A percentile compares a stretch with the other conserved stretches of the same genome.
These are phyloP conservation scores for Alligator mississippiensis DNA, from an alignment of 2,113 vertebrate species.

Conservation along the genomic window DNA sequence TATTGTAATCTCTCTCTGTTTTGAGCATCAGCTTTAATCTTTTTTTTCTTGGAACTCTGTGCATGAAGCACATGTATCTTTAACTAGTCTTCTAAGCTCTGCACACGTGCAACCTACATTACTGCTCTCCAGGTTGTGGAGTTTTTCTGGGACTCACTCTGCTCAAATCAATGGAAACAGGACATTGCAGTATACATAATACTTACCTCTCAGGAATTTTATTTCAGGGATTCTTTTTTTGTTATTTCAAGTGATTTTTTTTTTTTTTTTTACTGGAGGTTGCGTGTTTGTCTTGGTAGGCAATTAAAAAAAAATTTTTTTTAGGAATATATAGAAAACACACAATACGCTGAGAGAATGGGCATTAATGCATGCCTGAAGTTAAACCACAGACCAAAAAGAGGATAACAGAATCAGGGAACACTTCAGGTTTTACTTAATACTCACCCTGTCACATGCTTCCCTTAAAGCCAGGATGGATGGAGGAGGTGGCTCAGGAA, in stretches of 20 bases:
- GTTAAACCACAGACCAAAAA: background rate
- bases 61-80: constrained; percentile 10
- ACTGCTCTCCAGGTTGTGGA: background rate
- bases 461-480: background rate
- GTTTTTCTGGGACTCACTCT: background rate
- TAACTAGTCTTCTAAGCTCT: constrained; percentile 27
- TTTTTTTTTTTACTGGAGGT: background rate
- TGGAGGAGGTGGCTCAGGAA: background rate
- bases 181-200: background rate
- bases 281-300: background rate
- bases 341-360: background rate
- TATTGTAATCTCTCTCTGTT: background rate
- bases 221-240: background rate
- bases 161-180: constrained; percentile 9
- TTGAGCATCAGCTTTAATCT: background rate
- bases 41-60: background rate
- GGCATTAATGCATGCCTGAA: background rate
- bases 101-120: background rate
- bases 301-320: background rate
- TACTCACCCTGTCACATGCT: background rate
- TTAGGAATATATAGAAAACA: background rate
- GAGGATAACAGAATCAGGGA: background rate
- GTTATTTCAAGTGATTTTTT: background rate
- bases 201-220: background rate
- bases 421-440: background rate